A percentile compares a stretch with the other conserved stretches of the same genome.
phyloP scores from a whole-genome alignment of 2,113 vertebrate genomes.

The Anguilla rostrata region DNA sequence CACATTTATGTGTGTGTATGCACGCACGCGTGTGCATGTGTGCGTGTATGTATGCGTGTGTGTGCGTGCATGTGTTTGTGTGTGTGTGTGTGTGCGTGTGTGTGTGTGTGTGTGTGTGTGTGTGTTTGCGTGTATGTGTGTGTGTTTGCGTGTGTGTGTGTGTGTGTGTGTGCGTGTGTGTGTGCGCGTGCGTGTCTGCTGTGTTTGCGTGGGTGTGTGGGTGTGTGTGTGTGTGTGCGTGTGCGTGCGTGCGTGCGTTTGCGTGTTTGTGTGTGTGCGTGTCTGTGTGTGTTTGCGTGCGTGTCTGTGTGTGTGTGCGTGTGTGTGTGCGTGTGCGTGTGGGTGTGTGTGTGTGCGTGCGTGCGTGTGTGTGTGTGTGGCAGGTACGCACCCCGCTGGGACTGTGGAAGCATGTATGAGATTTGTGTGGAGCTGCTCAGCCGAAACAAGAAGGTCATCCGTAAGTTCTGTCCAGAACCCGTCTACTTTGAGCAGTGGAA shows the following conservation, averaged over 20 bases:
- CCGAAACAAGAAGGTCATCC: conserved; percentile 36
- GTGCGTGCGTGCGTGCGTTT: conserved; percentile 1
- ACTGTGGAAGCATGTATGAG: conserved; percentile 63
- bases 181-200: background rate
- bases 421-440: conserved; percentile 62
- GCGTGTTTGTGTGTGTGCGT: background rate
- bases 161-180: conserved; percentile 11
- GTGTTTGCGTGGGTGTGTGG: too few species aligned
- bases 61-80: background rate
- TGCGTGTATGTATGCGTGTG: background rate
- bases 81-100: background rate
- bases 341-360: background rate
- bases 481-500: conserved; percentile 65
- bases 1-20: too few species aligned
- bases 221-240: too few species aligned
- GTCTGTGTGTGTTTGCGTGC: background rate
- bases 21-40: too few species aligned
- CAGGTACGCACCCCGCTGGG: conserved; percentile 68
- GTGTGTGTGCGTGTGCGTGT: background rate
- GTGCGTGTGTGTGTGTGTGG: background rate
- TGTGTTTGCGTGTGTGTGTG: background rate
- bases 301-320: background rate
- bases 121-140: too few species aligned
- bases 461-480: conserved; percentile 42
- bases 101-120: conserved; percentile 3